Conservation (phyloP, 1,140 invertebrate genomes). For the Samia ricini region DNA sequence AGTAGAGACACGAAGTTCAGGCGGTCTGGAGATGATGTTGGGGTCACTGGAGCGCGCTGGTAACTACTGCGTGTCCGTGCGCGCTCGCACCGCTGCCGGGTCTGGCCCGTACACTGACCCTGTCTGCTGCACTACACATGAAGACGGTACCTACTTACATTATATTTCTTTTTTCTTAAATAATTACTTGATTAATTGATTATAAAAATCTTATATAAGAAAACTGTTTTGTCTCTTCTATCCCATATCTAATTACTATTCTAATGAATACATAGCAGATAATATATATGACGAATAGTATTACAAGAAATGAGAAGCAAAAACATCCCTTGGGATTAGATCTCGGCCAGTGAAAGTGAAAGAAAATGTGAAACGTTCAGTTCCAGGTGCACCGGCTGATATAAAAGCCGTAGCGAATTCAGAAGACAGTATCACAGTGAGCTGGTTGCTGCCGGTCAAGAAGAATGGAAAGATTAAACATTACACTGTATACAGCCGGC, state of each 20-base stretch:
- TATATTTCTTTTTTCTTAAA: too few species aligned
- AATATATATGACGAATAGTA: too few species aligned
- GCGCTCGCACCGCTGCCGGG: constrained; percentile 89
- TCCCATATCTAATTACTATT: too few species aligned
- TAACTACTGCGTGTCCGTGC: constrained; percentile 89
- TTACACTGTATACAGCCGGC: constrained; percentile 88
- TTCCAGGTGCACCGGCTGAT: constrained; percentile 84
- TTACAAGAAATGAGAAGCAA: too few species aligned
- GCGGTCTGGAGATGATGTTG: constrained; percentile 82
- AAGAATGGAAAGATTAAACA: constrained; percentile 89
- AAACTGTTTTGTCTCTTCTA: too few species aligned
- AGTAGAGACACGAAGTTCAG: constrained; percentile 50
- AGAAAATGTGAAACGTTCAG: constrained; percentile 22
- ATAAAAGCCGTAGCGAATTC: constrained; percentile 90
- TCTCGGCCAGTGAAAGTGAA: too few species aligned
- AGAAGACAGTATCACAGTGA: constrained; percentile 87
- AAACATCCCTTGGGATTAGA: too few species aligned
- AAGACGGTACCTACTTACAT: constrained; percentile 80
- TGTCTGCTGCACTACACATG: constrained; percentile 87
- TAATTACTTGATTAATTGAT: neutral
- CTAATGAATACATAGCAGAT: too few species aligned
- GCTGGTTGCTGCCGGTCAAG: constrained; percentile 88
- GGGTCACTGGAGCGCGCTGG: constrained; percentile 84
- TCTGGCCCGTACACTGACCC: constrained; percentile 85
- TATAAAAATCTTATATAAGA: neutral